Base-by-base conservation (phyloP, 1,140 invertebrate species). In the Hestina assimilis region DNA sequence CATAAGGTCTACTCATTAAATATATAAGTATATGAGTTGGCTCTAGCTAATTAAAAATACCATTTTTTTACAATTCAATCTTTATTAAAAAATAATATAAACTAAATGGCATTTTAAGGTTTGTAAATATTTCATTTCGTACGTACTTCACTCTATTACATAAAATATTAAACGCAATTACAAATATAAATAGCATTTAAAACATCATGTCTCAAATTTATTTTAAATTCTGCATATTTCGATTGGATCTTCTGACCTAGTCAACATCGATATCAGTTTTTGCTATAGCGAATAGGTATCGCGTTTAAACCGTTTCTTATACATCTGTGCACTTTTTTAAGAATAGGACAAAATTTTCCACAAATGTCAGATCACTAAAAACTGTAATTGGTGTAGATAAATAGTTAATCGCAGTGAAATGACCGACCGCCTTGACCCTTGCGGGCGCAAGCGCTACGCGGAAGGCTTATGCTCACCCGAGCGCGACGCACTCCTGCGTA, bases 381-480 rank as follows among this genome's bases (percentile, higher is more conserved):
- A 63, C 24, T 46, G 26, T 63, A 57, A 63, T 63, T 63, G 48
- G 11, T 59, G 19, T 53, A 33, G 56, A 35, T 19, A 38, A 50
- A 50, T 51, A 62, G 48, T 50, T 52, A 40, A 52, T 47, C 19
- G 47, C 65, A 78, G 65, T 71, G 74, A 70, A 79, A 75, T 77
- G 72, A 70, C 68, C 66, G 73, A 31, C 51, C 59, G 63, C 82
- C 84, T 85, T 87, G 84, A 87, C 83, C 83, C 73, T 63, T 72
- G 42, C 52, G 33, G 57, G 64, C 62, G 64, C 58, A 55, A 63
- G 69, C 72, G 66, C 73, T 72, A 84, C 51, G 78, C 84, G 84
- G 84, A 87, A 87, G 84, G 64, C 63, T 69, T 50, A 69, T 69
- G 75, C 28, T 45, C 76, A 61, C 38, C 56, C 76, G 68, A 80